Conservation (phyloP, 2,888 invertebrate species). For the Zygaena filipendulae region DNA sequence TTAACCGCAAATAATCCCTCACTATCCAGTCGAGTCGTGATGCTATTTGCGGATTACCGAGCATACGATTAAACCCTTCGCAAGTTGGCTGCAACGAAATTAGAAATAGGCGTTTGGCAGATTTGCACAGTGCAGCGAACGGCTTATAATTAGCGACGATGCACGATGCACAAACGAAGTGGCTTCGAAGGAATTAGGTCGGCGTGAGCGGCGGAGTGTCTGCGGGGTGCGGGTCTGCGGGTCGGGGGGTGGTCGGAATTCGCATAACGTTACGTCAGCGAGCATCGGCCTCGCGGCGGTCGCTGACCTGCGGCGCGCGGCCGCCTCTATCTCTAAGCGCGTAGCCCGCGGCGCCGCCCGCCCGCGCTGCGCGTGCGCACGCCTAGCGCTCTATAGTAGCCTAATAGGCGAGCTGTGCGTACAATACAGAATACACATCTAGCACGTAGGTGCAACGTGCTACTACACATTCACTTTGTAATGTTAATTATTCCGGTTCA, state of each 20-base stretch:
- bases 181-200: constrained; percentile 65
- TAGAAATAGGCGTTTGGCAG: constrained; percentile 52
- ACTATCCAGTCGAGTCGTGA: too few relatives aligned
- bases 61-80: too few relatives aligned
- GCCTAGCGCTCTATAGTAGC: too few relatives aligned
- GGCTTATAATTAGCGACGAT: constrained; percentile 62
- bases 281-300: constrained; percentile 60
- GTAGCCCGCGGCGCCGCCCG: constrained; percentile 32
- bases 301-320: constrained; percentile 44
- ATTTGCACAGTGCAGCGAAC: constrained; percentile 41
- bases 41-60: too few relatives aligned
- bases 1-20: too few relatives aligned
- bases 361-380: constrained; percentile 28
- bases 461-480: too few relatives aligned
- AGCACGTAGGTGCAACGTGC: neutral
- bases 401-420: neutral
- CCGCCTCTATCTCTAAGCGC: constrained; percentile 48
- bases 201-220: constrained; percentile 28
- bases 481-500: too few relatives aligned
- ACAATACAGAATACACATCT: neutral
- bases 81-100: too few relatives aligned
- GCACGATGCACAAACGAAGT: constrained; percentile 61
- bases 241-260: constrained; percentile 45
- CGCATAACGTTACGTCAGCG: constrained; percentile 68
- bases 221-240: constrained; percentile 18